Percentiles rank a stretch among this genome's conserved stretches.
Conservation (phyloP, 2,888 invertebrate genomes). For the Phortica okadai region DNA sequence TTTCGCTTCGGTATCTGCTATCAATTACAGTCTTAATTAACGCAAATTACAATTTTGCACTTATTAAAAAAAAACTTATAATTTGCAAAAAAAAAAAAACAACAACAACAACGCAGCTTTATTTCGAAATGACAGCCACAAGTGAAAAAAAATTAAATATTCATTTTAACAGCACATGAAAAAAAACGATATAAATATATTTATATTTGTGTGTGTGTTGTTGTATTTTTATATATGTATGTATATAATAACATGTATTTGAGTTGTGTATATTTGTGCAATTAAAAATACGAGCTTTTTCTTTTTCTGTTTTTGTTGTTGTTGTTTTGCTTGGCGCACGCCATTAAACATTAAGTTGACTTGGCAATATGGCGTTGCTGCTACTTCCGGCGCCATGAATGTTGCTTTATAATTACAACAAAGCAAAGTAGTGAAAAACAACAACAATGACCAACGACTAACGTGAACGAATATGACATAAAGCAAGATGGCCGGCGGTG, state of each 20-base stretch:
- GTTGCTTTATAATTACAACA: slow-evolving; percentile 56
- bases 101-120: slow-evolving; percentile 28
- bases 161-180: slow-evolving; percentile 19
- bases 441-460: background rate
- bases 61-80: slow-evolving; percentile 19
- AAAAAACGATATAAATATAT: background rate
- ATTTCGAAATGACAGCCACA: no score
- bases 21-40: slow-evolving; percentile 15
- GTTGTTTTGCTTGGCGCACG: background rate
- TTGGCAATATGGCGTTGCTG: background rate
- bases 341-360: slow-evolving; percentile 54
- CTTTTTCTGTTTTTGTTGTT: slow-evolving; percentile 8
- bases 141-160: slow-evolving; percentile 26
- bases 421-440: slow-evolving; percentile 51
- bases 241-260: background rate
- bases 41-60: background rate
- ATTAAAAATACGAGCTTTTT: slow-evolving; percentile 51
- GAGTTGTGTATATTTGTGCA: slow-evolving; percentile 40
- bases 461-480: background rate
- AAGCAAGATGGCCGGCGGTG: background rate
- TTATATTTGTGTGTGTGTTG: background rate
- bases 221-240: background rate
- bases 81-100: slow-evolving; percentile 21
- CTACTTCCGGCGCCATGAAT: background rate
- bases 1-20: background rate